phyloP scores from a whole-genome alignment of 2,113 vertebrate species.

The Upupa epops region DNA sequence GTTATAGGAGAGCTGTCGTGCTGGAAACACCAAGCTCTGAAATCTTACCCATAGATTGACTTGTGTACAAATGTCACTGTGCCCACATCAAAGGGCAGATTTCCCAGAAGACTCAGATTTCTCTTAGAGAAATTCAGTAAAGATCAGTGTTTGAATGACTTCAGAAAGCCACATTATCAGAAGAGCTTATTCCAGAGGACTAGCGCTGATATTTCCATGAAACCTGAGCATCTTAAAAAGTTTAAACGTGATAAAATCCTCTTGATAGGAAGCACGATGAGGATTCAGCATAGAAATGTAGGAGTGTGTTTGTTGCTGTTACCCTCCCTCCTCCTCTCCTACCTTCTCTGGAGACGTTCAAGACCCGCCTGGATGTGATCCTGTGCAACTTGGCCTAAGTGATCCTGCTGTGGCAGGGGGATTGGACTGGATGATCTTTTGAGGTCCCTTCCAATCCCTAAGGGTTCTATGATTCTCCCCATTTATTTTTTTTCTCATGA shows the following conservation, averaged over 20 bases:
- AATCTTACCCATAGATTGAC: not conserved
- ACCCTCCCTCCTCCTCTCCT: conserved; percentile 5
- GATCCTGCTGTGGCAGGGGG: no score
- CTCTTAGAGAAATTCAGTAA: not conserved
- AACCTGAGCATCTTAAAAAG: not conserved
- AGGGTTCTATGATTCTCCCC: no score
- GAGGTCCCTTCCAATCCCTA: no score
- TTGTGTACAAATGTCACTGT: conserved; percentile 19
- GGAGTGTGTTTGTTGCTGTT: not conserved
- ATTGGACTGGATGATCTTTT: no score
- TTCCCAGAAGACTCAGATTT: not conserved
- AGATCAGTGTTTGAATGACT: not conserved
- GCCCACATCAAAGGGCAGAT: conserved; percentile 9
- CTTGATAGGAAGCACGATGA: not conserved
- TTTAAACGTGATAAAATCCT: not conserved
- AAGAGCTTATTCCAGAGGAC: not conserved
- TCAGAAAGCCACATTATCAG: not conserved
- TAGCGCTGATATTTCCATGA: not conserved
- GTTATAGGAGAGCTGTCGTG: not conserved
- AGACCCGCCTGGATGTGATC: no score
- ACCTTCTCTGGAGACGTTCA: no score
- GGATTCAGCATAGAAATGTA: conserved; percentile 23
- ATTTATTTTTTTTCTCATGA: conserved; percentile 29
- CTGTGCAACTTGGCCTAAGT: no score
- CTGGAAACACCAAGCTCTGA: conserved; percentile 12